These are phyloP conservation scores for Neuroscelio doddi DNA, from an alignment of 2,888 invertebrate species.

Conservation along the genomic window DNA sequence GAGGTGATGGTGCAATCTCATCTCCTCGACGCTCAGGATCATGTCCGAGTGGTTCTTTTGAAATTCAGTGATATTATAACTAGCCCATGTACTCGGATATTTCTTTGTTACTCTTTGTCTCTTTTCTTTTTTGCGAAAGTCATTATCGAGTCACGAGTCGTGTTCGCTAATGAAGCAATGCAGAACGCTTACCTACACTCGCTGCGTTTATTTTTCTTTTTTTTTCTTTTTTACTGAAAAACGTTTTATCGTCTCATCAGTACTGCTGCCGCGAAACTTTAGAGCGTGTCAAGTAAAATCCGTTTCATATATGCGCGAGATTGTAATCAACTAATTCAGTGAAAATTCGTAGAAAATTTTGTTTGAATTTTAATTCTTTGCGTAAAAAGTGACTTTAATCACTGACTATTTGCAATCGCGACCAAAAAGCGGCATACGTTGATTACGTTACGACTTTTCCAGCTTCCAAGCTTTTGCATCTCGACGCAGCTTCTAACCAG, in stretches of 20 bases:
- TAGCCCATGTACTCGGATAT: no score
- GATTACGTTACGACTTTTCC: conserved; percentile 50
- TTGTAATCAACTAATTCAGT: no score
- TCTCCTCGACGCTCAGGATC: conserved; percentile 62
- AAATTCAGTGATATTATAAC: conserved; percentile 51
- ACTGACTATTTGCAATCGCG: neutral
- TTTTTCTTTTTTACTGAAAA: conserved; percentile 7
- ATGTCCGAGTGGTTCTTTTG: conserved; percentile 52
- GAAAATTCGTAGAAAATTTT: no score
- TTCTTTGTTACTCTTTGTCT: conserved; percentile 34
- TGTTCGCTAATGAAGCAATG: conserved; percentile 58
- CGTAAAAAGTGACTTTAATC: no score
- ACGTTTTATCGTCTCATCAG: no score
- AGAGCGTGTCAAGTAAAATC: no score
- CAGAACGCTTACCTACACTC: conserved; percentile 61
- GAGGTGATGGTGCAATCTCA: conserved; percentile 69
- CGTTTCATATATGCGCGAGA: no score
- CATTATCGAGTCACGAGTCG: conserved; percentile 59
- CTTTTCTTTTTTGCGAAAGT: conserved; percentile 47
- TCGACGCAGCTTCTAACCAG: conserved; percentile 66
- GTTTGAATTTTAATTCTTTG: no score
- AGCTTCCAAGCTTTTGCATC: conserved; percentile 70
- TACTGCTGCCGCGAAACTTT: no score
- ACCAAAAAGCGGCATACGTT: neutral
- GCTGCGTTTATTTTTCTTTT: conserved; percentile 37